A percentile compares a stretch with the other conserved stretches of the same genome.
Evolutionary conservation across 1,140 invertebrate species (phyloP).

Genomic region (Calosoma granatense): DNA sequence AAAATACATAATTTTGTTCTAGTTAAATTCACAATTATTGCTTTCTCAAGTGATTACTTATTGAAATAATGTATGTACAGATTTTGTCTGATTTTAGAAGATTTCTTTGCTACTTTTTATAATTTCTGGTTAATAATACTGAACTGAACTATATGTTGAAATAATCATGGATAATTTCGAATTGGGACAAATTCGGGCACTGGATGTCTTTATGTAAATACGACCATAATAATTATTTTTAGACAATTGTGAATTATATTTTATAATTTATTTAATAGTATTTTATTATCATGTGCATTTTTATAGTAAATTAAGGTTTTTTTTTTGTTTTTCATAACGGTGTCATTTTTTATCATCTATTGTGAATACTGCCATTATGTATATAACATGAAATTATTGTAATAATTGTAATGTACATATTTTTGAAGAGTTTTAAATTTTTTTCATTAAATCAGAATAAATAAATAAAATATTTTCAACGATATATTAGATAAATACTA

Average conservation of each 20-base stretch:
- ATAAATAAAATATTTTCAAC: not conserved
- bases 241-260: constrained; percentile 1
- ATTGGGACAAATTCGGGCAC: constrained; percentile 11
- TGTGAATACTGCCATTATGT: not conserved
- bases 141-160: too few species aligned
- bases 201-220: not conserved
- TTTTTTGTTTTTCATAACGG: not conserved
- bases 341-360: too few species aligned
- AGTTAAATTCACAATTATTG: too few species aligned
- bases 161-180: too few species aligned
- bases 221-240: not conserved
- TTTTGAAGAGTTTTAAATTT: not conserved
- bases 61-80: too few species aligned
- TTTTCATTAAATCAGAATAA: not conserved
- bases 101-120: too few species aligned
- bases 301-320: not conserved
- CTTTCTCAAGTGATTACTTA: too few species aligned
- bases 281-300: not conserved
- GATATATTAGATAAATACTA: too few species aligned
- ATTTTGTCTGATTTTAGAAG: too few species aligned
- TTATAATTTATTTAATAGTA: constrained; percentile 7
- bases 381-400: constrained; percentile 1
- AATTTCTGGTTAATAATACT: too few species aligned
- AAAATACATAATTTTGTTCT: too few species aligned
- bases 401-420: not conserved